Conservation (phyloP, 2,888 invertebrate species). For the Neoaliturus tenellus region DNA sequence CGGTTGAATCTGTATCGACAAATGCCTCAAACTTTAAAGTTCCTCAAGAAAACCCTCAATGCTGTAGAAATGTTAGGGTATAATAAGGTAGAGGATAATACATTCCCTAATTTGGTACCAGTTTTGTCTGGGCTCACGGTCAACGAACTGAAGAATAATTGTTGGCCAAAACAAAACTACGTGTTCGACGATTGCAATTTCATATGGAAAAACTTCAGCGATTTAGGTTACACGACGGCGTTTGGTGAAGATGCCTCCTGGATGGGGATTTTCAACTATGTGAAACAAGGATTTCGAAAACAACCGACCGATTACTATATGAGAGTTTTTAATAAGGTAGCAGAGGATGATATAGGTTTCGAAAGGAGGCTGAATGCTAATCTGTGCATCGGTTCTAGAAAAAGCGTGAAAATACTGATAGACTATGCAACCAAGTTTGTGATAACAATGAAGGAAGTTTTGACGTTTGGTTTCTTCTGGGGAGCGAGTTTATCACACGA, state of each 20-base stretch:
- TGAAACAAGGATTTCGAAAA: slow-evolving; percentile 84
- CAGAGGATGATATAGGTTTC: slow-evolving; percentile 81
- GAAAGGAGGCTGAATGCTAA: slow-evolving; percentile 79
- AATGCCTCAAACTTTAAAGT: slow-evolving; percentile 83
- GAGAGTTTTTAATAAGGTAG: slow-evolving; percentile 82
- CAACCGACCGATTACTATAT: slow-evolving; percentile 92
- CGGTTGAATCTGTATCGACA: slow-evolving; percentile 90
- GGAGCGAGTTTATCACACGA: slow-evolving; percentile 90
- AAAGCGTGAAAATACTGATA: slow-evolving; percentile 82
- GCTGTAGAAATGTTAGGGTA: slow-evolving; percentile 90
- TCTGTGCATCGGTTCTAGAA: slow-evolving; percentile 82
- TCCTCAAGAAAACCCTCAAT: slow-evolving; percentile 75
- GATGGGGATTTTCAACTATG: slow-evolving; percentile 89
- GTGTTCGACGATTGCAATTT: slow-evolving; percentile 88
- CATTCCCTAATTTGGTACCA: slow-evolving; percentile 92
- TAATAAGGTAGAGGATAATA: slow-evolving; percentile 96
- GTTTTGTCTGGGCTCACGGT: slow-evolving; percentile 84
- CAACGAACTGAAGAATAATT: slow-evolving; percentile 78
- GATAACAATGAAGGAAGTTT: slow-evolving; percentile 75
- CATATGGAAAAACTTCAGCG: slow-evolving; percentile 88
- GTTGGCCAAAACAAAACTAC: slow-evolving; percentile 77
- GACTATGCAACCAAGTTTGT: slow-evolving; percentile 83
- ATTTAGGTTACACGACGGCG: slow-evolving; percentile 84
- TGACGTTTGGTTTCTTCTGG: slow-evolving; percentile 91
- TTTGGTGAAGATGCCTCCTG: slow-evolving; percentile 89